A percentile compares a stretch with the other conserved stretches of the same genome.
phyloP scores from a whole-genome alignment of 2,888 invertebrate genomes.

The Marasmarcha lunaedactyla region DNA sequence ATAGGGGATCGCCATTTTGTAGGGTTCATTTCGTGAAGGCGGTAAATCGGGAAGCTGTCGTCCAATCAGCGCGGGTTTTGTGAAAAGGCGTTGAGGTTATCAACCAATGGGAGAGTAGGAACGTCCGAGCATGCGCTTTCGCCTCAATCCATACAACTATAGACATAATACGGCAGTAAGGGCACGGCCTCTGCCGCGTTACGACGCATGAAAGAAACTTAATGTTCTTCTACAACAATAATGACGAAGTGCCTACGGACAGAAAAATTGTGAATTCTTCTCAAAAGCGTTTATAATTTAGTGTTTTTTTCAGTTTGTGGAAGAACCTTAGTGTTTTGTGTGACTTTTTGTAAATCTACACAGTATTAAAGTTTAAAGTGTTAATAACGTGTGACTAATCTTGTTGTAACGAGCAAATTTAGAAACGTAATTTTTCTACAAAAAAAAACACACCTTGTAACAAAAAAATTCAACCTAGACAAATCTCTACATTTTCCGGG shows the following conservation, averaged over 20 bases:
- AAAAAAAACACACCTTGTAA: too few species aligned
- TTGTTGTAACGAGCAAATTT: too few species aligned
- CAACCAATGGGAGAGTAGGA: constrained; percentile 39
- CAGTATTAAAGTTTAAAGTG: too few species aligned
- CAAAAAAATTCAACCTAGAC: too few species aligned
- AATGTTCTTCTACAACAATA: constrained; percentile 36
- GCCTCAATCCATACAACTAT: constrained; percentile 62
- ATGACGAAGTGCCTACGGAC: constrained; percentile 57
- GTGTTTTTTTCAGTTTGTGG: constrained; percentile 1
- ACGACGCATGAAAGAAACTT: constrained; percentile 31
- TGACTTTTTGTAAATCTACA: too few species aligned
- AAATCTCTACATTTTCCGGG: too few species aligned
- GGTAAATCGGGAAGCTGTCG: constrained; percentile 41
- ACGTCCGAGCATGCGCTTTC: constrained; percentile 56
- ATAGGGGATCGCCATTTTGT: constrained; percentile 66
- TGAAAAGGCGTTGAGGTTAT: constrained; percentile 47
- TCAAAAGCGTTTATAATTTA: constrained; percentile 1
- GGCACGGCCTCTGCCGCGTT: constrained; percentile 53
- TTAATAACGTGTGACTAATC: too few species aligned
- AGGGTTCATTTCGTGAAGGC: constrained; percentile 53
- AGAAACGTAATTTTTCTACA: too few species aligned
- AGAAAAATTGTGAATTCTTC: constrained; percentile 11
- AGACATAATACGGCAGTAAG: constrained; percentile 63
- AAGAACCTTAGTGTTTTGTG: too few species aligned
- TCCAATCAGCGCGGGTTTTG: constrained; percentile 34